Conservation (phyloP, 2,113 vertebrate species). For the Athene cunicularia region DNA sequence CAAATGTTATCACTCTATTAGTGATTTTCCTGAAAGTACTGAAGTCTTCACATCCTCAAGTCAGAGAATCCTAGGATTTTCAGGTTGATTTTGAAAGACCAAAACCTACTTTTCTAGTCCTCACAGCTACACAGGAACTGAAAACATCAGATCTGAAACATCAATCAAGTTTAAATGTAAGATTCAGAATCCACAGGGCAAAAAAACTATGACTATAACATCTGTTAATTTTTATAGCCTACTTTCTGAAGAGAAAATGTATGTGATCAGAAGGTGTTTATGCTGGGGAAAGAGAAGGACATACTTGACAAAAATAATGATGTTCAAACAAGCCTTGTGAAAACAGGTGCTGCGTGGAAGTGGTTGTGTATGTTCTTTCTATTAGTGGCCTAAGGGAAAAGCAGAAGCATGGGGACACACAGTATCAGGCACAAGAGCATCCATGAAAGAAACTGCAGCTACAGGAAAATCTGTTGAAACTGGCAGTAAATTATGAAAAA, state of each 20-base stretch:
- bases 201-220: neutral
- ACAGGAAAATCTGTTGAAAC: conserved; percentile 39
- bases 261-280: conserved; percentile 17
- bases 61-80: neutral
- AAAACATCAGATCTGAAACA: conserved; percentile 9
- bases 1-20: neutral
- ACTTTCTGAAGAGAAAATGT: neutral
- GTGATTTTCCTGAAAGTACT: neutral
- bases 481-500: conserved; percentile 13
- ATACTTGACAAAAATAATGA: neutral
- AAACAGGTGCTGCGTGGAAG: neutral
- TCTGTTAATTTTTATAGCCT: conserved; percentile 18
- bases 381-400: conserved; percentile 1
- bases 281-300: neutral
- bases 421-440: neutral
- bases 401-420: neutral
- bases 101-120: neutral
- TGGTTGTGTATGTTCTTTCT: neutral
- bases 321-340: neutral
- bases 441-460: conserved; percentile 12
- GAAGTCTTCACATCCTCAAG: neutral
- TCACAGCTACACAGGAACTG: neutral
- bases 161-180: neutral
- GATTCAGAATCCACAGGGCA: neutral
- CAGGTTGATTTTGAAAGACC: neutral